These are phyloP conservation scores for Himalopsyche tibetana DNA, from an alignment of 2,888 invertebrate genomes.

Conservation along the genomic window DNA sequence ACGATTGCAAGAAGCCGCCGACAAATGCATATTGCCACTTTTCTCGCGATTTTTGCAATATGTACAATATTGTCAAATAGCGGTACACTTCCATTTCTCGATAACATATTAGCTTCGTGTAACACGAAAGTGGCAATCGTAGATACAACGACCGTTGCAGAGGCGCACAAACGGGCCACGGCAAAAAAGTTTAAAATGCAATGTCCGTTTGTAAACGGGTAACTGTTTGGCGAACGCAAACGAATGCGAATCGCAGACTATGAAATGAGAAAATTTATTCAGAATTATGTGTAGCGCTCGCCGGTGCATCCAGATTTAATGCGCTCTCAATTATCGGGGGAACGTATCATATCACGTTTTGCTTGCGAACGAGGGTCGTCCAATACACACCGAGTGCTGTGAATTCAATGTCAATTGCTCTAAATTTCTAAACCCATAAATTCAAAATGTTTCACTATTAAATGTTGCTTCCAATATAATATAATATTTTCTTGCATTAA, in stretches of 20 bases:
- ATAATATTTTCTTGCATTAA: too few species aligned
- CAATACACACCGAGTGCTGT: not conserved
- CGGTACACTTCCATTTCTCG: slow-evolving; percentile 10
- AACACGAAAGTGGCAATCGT: slow-evolving; percentile 3
- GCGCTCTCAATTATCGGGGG: slow-evolving; percentile 46
- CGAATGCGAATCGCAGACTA: slow-evolving; percentile 11
- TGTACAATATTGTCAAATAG: not conserved
- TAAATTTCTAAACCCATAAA: too few species aligned
- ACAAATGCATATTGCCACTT: too few species aligned
- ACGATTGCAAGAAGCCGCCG: too few species aligned
- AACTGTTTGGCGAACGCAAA: slow-evolving; percentile 21
- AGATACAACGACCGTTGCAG: not conserved
- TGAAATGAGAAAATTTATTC: slow-evolving; percentile 30
- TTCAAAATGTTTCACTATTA: too few species aligned
- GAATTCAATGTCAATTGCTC: too few species aligned
- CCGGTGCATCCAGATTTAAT: slow-evolving; percentile 46
- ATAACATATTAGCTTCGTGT: slow-evolving; percentile 10
- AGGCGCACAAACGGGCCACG: not conserved
- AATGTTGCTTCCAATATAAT: too few species aligned
- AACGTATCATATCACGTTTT: slow-evolving; percentile 44
- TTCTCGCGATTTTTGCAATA: not conserved
- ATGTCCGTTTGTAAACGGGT: not conserved
- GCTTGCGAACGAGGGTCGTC: not conserved
- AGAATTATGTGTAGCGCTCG: slow-evolving; percentile 4
- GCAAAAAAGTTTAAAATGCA: slow-evolving; percentile 21